A percentile compares a stretch with the other conserved stretches of the same genome.
phyloP scores from a whole-genome alignment of 1,140 invertebrate genomes.

The Scaptomyza montana region DNA sequence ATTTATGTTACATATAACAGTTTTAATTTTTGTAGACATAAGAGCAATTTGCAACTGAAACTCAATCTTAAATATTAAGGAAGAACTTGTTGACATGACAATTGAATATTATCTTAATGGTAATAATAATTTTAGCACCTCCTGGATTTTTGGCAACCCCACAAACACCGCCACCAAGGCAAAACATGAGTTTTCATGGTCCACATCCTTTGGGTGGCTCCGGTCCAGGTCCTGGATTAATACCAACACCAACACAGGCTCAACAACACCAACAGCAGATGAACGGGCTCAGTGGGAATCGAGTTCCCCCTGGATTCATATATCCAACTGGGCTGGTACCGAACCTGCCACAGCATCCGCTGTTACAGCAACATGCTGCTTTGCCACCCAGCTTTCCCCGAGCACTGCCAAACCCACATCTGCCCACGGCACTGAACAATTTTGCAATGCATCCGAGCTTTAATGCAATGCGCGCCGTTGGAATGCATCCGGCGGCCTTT shows the following conservation, averaged over 20 bases:
- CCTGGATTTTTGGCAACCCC: conserved; percentile 67
- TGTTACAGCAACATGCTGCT: conserved; percentile 69
- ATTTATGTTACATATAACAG: no score
- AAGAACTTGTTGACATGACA: no score
- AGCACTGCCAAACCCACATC: conserved; percentile 81
- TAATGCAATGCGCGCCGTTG: conserved; percentile 82
- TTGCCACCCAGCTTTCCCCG: conserved; percentile 74
- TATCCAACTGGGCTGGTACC: conserved; percentile 58
- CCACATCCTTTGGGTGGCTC: conserved; percentile 65
- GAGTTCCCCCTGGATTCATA: conserved; percentile 69
- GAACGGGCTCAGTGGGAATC: conserved; percentile 61
- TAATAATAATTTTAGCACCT: conserved; percentile 48
- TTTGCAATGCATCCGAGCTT: conserved; percentile 83
- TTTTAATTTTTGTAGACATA: no score
- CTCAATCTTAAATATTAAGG: no score
- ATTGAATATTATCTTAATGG: background rate
- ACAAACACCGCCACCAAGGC: conserved; percentile 66
- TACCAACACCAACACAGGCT: conserved; percentile 58
- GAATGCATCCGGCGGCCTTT: conserved; percentile 80
- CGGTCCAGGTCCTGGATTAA: conserved; percentile 65
- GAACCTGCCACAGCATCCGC: conserved; percentile 62
- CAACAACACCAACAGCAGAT: conserved; percentile 51
- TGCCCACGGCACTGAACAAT: conserved; percentile 81
- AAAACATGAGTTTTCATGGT: conserved; percentile 63
- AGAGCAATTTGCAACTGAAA: no score